phyloP scores from a whole-genome alignment of 30 jellyfish, hydroid and myxozoan species.

The Cassiopea xamachana region DNA sequence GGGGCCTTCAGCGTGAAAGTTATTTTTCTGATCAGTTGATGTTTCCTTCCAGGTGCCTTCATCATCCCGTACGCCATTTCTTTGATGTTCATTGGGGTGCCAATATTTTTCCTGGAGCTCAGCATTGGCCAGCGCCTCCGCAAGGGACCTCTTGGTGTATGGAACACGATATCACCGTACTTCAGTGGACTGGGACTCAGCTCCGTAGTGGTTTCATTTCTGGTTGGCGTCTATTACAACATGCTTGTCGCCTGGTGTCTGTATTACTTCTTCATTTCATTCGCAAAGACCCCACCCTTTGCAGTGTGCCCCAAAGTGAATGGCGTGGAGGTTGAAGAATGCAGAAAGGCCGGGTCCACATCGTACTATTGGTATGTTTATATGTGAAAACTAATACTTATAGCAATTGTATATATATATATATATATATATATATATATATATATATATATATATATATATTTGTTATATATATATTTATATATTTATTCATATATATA shows the following conservation, averaged over 20 bases:
- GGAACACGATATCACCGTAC: conserved; percentile 84
- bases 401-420: no score
- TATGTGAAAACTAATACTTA: background rate
- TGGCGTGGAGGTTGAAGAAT: conserved; percentile 80
- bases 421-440: no score
- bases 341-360: conserved; percentile 88
- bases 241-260: conserved; percentile 95
- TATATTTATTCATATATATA: no score
- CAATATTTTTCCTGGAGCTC: conserved; percentile 89
- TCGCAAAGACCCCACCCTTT: conserved; percentile 80
- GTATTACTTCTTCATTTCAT: conserved; percentile 88
- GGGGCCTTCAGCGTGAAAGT: no score
- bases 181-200: conserved; percentile 92
- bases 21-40: no score
- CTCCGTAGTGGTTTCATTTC: conserved; percentile 88
- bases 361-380: conserved; percentile 77
- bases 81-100: conserved; percentile 83
- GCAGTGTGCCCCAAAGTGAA: conserved; percentile 76
- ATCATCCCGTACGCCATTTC: conserved; percentile 92
- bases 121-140: conserved; percentile 97
- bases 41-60: conserved; percentile 82
- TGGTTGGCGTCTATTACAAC: conserved; percentile 93
- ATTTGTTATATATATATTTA: no score
- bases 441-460: no score
- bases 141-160: conserved; percentile 93